Evolutionary conservation across 2,113 vertebrate genomes (phyloP), one percentile per base, ranked within the genome.

Genomic region (Polypterus bichir): DNA sequence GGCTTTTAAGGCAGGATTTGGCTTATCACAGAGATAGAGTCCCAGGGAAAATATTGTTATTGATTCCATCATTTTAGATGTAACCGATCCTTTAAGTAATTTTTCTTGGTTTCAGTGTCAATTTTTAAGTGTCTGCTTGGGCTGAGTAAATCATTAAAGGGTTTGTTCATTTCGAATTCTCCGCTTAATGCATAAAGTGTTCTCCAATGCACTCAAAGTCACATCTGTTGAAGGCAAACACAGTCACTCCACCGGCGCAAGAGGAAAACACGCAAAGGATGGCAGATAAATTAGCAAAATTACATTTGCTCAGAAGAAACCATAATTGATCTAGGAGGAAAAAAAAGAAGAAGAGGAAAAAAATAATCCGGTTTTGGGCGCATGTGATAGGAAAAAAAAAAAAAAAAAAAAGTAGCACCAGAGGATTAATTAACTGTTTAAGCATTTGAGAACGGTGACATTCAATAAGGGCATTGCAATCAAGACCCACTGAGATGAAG

Each of bases 41-140:
- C 82, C 79, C 77, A 82, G 79, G 81, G 88, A 93, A 96, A 96
- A 97, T 96, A 97, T 96, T 95, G 86, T 89, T 97, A 97, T 97
- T 92, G 94, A 97, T 97, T 92, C 82, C 72, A 88, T 87, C 80
- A 77, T 91, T 92, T 94, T 89, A 91, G 85, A 86, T 80, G 93
- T 92, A 97, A 94, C 81, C 67, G 88, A 97, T 92, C 86, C 82
- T 77, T 92, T 91, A 90, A 92, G 88, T 88, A 91, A 85, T 86
- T 89, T 89, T 86, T 88, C 77, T 79, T 81, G 79, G 84, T 82
- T 87, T 84, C 74, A 77, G 71, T 83, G 78, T 78, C 81, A 82
- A 67, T 83, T 88, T 83, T 81, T 77, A 85, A 89, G 76, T 82
- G 82, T 86, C 74, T 85, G 77, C 78, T 75, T 82, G 79, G 77